Evolutionary conservation across 1,140 invertebrate genomes (phyloP).

Genomic region (Melanaphis sacchari): DNA sequence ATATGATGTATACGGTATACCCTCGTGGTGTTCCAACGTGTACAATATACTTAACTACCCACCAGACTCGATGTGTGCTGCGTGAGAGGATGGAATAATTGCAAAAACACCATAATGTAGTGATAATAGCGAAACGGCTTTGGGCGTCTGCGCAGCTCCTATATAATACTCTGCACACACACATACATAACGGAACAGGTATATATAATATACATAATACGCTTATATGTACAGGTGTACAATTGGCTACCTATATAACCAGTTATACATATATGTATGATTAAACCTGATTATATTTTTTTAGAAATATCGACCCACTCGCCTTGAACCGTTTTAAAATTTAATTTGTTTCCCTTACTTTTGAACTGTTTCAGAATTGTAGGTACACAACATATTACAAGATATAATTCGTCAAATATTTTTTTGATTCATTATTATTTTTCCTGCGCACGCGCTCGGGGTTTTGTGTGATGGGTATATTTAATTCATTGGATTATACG

Average conservation of each 20-base stretch:
- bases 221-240: not conserved
- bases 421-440: not conserved
- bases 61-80: not conserved
- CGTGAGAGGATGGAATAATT: not conserved
- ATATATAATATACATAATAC: not conserved
- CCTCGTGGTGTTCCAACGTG: not conserved
- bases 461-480: not conserved
- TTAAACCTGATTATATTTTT: constrained; percentile 29
- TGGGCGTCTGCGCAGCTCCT: not conserved
- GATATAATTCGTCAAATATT: not conserved
- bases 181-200: constrained; percentile 11
- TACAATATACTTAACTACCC: not conserved
- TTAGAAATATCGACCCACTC: constrained; percentile 28
- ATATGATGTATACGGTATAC: not conserved
- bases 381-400: too few relatives aligned
- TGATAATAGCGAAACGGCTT: not conserved
- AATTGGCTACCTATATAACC: constrained; percentile 11
- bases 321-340: constrained; percentile 33
- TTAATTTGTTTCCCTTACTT: constrained; percentile 35
- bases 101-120: not conserved
- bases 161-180: not conserved
- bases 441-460: too few relatives aligned
- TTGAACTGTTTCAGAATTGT: constrained; percentile 24
- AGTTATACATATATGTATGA: constrained; percentile 20
- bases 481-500: not conserved